phyloP scores from a whole-genome alignment of 1,140 invertebrate genomes.

The Ganaspis sp. region DNA sequence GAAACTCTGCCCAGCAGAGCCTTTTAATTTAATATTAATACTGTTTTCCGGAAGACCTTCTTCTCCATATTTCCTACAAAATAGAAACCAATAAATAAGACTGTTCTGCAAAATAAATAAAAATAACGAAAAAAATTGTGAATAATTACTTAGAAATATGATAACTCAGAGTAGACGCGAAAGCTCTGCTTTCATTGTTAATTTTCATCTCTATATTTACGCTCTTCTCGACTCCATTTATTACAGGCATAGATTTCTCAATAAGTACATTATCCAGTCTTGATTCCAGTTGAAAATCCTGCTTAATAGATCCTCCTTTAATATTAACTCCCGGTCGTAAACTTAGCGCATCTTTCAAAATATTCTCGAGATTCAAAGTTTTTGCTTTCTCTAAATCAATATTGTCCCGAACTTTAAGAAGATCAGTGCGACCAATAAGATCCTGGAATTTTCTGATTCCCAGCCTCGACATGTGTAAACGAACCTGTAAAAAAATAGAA shows the following conservation, averaged over 20 bases:
- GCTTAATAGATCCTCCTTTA: constrained; percentile 88
- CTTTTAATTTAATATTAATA: constrained; percentile 91
- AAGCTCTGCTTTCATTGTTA: constrained; percentile 94
- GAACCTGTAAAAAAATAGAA: constrained; percentile 78
- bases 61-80: constrained; percentile 89
- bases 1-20: constrained; percentile 99
- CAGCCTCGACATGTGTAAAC: constrained; percentile 91
- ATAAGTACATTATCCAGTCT: constrained; percentile 92
- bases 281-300: constrained; percentile 95
- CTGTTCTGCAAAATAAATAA: neutral
- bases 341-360: constrained; percentile 92
- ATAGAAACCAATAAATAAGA: constrained; percentile 45
- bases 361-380: constrained; percentile 88
- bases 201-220: constrained; percentile 89
- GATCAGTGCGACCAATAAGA: constrained; percentile 94
- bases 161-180: constrained; percentile 95
- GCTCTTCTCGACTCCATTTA: constrained; percentile 83
- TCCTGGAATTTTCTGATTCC: constrained; percentile 95
- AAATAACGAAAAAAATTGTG: constrained; percentile 10
- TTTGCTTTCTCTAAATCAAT: constrained; percentile 85
- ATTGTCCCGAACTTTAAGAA: constrained; percentile 81
- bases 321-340: constrained; percentile 94
- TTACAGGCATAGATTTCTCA: constrained; percentile 83
- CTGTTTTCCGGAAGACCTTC: constrained; percentile 89
- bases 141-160: constrained; percentile 89